These are phyloP conservation scores for Phaonia tiefii DNA, from an alignment of 2,888 invertebrate species.

Conservation along the genomic window DNA sequence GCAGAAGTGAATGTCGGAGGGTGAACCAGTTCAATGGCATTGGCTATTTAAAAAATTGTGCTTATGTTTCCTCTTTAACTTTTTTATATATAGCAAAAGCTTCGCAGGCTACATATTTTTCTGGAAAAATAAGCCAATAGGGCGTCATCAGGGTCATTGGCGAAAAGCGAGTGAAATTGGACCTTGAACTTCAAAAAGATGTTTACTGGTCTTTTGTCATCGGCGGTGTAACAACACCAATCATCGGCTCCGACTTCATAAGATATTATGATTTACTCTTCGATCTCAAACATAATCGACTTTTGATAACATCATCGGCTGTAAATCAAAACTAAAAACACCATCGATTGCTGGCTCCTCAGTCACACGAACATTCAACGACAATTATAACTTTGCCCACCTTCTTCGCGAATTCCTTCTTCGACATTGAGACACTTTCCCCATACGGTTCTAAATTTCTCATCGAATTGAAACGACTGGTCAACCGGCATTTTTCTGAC, in stretches of 20 bases:
- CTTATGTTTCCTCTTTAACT: no score
- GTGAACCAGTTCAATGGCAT: no score
- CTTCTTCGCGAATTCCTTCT: conserved; percentile 4
- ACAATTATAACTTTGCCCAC: conserved; percentile 10
- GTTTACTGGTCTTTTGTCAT: conserved; percentile 45
- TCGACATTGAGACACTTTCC: conserved; percentile 14
- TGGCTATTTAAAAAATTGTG: no score
- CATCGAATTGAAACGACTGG: conserved; percentile 45
- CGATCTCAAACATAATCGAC: no score
- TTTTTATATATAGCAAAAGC: no score
- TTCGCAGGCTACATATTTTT: no score
- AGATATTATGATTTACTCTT: no score
- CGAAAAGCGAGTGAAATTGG: conserved; percentile 25
- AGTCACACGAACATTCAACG: conserved; percentile 1
- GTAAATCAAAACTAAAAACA: background rate
- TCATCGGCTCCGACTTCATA: conserved; percentile 30
- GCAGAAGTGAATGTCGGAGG: no score
- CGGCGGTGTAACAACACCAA: conserved; percentile 45
- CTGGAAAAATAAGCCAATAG: no score
- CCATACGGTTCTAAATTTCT: conserved; percentile 14
- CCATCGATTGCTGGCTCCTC: background rate
- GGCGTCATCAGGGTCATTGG: no score
- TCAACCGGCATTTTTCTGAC: conserved; percentile 66
- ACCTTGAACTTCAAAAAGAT: conserved; percentile 3
- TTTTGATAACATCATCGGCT: no score